Evolutionary conservation across 2,888 invertebrate species (phyloP).

Genomic region (Adelphocoris suturalis): DNA sequence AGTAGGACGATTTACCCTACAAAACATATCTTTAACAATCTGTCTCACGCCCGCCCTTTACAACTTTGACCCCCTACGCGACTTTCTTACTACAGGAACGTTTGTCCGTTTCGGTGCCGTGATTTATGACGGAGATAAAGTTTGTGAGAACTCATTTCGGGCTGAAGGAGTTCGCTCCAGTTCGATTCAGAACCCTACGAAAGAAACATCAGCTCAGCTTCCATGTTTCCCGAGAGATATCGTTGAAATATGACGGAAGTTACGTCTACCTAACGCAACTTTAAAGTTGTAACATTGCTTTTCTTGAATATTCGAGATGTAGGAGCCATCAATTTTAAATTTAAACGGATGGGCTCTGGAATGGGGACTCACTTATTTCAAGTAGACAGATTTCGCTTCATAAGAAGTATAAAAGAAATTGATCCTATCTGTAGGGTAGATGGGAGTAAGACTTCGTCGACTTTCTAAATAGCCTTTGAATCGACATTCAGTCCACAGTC

Average conservation of each 20-base stretch:
- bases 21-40: constrained; percentile 38
- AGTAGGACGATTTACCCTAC: constrained; percentile 11
- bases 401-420: too few species aligned
- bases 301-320: too few species aligned
- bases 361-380: too few species aligned
- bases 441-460: too few species aligned
- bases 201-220: constrained; percentile 18
- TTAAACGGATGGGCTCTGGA: too few species aligned
- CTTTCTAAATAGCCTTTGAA: too few species aligned
- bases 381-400: too few species aligned
- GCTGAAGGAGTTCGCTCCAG: constrained; percentile 25
- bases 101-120: constrained; percentile 26
- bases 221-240: constrained; percentile 7
- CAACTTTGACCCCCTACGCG: constrained; percentile 24
- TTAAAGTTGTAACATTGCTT: background rate
- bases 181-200: background rate
- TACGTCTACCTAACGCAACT: background rate
- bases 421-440: too few species aligned
- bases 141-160: constrained; percentile 29
- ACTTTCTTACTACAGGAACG: constrained; percentile 31
- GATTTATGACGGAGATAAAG: constrained; percentile 40
- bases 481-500: too few species aligned
- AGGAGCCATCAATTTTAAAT: too few species aligned
- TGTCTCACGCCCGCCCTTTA: constrained; percentile 36
- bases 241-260: constrained; percentile 19